phyloP scores from a whole-genome alignment of 1,140 invertebrate genomes.

The Agrilus planipennis region DNA sequence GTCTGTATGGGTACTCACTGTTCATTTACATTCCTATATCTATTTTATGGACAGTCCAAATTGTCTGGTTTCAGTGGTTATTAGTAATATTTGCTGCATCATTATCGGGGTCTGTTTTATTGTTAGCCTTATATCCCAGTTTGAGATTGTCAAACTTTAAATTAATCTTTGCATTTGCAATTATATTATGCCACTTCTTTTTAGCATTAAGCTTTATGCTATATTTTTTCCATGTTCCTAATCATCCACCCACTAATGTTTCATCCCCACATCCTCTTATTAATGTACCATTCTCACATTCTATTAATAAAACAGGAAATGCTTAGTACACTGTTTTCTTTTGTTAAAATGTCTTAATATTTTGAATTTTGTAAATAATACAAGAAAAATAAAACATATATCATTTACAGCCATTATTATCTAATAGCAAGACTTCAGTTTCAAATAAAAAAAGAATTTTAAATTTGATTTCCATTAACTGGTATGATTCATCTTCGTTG shows the following conservation, averaged over 20 bases:
- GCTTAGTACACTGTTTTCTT: too few relatives aligned
- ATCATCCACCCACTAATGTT: slow-evolving; percentile 2
- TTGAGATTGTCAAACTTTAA: slow-evolving; percentile 55
- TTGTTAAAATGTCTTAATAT: too few relatives aligned
- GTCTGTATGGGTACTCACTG: slow-evolving; percentile 91
- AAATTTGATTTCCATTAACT: too few relatives aligned
- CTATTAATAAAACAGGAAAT: too few relatives aligned
- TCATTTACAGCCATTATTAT: too few relatives aligned
- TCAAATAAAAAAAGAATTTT: too few relatives aligned
- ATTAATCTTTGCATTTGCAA: slow-evolving; percentile 50
- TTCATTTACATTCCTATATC: slow-evolving; percentile 89
- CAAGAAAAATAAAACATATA: too few relatives aligned
- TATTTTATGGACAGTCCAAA: slow-evolving; percentile 83
- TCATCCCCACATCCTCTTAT: background rate
- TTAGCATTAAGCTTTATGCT: slow-evolving; percentile 78
- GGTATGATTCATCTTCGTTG: too few relatives aligned
- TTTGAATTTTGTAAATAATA: too few relatives aligned
- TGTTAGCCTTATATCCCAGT: slow-evolving; percentile 69
- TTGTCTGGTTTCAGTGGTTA: slow-evolving; percentile 76
- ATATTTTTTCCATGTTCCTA: slow-evolving; percentile 49
- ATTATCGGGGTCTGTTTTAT: slow-evolving; percentile 74
- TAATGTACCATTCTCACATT: too few relatives aligned
- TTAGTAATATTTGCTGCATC: slow-evolving; percentile 67
- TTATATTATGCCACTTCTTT: slow-evolving; percentile 64
- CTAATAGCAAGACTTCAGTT: too few relatives aligned